Evolutionary conservation across 2,113 vertebrate genomes (phyloP).

Genomic region (Ellobius talpinus): DNA sequence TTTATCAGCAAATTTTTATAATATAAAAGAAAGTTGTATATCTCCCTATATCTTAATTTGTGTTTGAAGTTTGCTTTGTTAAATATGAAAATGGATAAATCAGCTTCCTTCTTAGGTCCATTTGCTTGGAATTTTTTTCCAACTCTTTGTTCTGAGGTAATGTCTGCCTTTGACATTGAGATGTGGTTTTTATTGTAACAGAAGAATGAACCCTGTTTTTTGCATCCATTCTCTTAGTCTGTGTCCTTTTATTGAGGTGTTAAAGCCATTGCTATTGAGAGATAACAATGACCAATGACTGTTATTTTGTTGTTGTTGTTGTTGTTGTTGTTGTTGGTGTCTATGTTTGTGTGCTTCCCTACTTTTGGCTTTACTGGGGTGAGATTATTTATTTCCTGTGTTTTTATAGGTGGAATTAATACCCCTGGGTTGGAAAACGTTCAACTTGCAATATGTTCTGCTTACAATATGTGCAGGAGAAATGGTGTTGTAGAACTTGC

Average conservation of each 20-base stretch:
- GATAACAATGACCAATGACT: not conserved
- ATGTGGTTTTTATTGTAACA: not conserved
- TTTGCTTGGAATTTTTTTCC: not conserved
- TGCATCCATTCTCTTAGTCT: not conserved
- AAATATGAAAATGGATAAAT: not conserved
- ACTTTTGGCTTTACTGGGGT: not conserved
- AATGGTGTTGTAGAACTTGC: not conserved
- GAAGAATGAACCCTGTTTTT: not conserved
- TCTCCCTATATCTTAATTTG: not conserved
- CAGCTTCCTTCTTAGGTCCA: not conserved
- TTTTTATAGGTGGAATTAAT: not conserved
- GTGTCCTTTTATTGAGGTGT: not conserved
- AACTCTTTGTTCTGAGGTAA: not conserved
- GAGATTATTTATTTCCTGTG: not conserved
- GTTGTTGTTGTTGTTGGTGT: not conserved
- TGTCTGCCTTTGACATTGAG: not conserved
- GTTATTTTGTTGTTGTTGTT: not conserved
- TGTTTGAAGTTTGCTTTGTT: not conserved
- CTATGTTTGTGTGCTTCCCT: not conserved
- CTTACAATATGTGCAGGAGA: no score
- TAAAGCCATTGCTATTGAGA: not conserved
- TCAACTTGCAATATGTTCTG: not conserved
- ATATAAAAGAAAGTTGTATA: conserved; percentile 16
- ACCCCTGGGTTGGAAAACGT: not conserved
- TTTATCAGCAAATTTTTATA: conserved; percentile 17